Base-by-base conservation (phyloP, 2,797 vertebrate species). In the Miichthys miiuy region DNA sequence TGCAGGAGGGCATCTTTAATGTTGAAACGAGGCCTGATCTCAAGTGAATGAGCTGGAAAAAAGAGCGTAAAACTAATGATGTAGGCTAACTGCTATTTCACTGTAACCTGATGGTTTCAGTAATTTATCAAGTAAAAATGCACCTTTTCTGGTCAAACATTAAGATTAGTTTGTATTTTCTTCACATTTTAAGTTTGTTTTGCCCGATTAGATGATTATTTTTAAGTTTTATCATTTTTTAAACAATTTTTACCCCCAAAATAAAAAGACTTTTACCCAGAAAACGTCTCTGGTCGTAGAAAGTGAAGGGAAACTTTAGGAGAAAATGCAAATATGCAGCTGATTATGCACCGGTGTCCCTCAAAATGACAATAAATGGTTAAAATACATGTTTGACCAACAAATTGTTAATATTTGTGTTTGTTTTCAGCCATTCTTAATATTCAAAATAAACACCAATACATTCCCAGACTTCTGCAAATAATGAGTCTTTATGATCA, bases 1-100 rank as follows among this genome's bases (percentile, higher is more conserved):
- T 47, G 47, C 44, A 70, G 68, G 69, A 50, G 67, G 65, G 51
- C 20, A 61, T 46, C 71, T 81, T 81, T 83, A 52, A 80, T 75
- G 55, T 68, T 71, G 18, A 64, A 75, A 56, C n/a, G 18, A 68
- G 34, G 34, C n/a, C 50, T 55, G 51, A 61, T 60, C 6, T 23
- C 14, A 55, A n/a, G 41, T 21, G 3, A 61, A 64, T 11, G 56
- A 72, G 51, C 0, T 16, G 10, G 13, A 50, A 13, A 74, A 48
- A 70, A 58, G 38, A 41, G 21, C 6, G 18, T n/a, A 5, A 72
- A 75, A 67, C 13, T 30, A 41, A 50, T 12, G 30, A 11, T 25
- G 17, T 6, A 1, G 34, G 34, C 34, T 34, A 17, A 13, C 57
- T 38, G 16, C 30, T 41, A 56, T 51, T 51, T 69, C 14, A 38